Base-by-base conservation (phyloP, 2,888 invertebrate species). In the Argynnis bischoffii region DNA sequence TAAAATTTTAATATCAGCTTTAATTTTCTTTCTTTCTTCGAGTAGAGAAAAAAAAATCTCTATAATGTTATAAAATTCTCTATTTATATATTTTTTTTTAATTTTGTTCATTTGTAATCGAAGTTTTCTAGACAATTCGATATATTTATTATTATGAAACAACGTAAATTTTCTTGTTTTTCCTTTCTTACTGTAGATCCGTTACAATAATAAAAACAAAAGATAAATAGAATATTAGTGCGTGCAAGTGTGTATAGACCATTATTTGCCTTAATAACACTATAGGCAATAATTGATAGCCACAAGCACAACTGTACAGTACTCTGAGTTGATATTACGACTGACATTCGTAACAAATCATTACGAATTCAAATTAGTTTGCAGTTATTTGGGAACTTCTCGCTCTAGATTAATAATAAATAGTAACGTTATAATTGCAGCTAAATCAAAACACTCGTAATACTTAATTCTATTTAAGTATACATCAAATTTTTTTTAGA, bases 311-410 rank as follows among this genome's bases (percentile, higher is more conserved):
- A 41, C 35, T 8, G 60, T 63, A 71, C n/a, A 41, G 35, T 55
- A 69, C 60, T 59, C 47, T 13, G 54, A 26, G 48, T 56, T 57
- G 18, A 50, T 61, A 64, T 66, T 60, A 68, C 54, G 47, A 63
- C 55, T 26, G 48, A 11, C 60, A 56, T 41, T 63, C 65, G 51
- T 63, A 63, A 68, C 61, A 67, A 63, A 65, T 67, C 55, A 66
- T 72, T 68, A 61, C 63, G 48, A 70, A 70, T 63, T 68, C 57
- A 66, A 70, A 70, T 70, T 66, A 70, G 63, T 56, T 51, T 59
- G 50, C 63, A 50, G 64, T 76, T 71, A 76, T 77, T 75, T 78
- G 74, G 53, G 71, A 77, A 75, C 65, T 80, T 80, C 78, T 81
- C 80, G 80, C 74, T 76, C 77, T 64, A 70, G 71, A 77, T 80